Base-by-base conservation (phyloP, 2,797 vertebrate species). In the Staurois parvus region DNA sequence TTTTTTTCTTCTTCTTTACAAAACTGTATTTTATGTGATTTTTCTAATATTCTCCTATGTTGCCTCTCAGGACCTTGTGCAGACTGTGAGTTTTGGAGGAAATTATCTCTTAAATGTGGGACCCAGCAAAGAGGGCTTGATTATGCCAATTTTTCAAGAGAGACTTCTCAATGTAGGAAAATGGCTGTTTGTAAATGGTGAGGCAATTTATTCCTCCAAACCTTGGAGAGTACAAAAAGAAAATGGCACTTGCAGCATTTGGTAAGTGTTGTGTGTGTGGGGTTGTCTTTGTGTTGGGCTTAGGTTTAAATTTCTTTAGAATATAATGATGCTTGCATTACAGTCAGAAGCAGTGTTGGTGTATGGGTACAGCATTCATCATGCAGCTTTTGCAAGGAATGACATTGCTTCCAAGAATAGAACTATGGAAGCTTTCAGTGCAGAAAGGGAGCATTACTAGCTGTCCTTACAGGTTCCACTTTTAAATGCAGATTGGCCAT, bases 31-130 rank as follows among this genome's bases (percentile, higher is more conserved):
- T 77, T 68, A 29, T 19, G 10, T 68, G 45, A 17, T 9, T 10
- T 45, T 40, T 68, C 17, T 66, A 19, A 64, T 24, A 66, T n/a
- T 21, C 56, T 26, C 2, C 56, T 56, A n/a, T 72, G 37, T 19
- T 72, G 9, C 68, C 48, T 0, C 91, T 17, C 59, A 99, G 98
- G 97, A 98, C 90, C 90, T 99, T 85, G 95, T 97, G 81, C 89
- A 89, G 79, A 96, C 96, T 0, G 96, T 99, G 75, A 95, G 96
- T 73, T 85, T 96, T 32, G 98, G 98, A 83, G 98, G 98, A 62
- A 99, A 99, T 93, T 99, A 98, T 88, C 96, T 99, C 56, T 95
- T 99, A 84, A 99, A 99, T 24, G 91, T 99, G 56, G 98, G 98
- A 1, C 97, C 98, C 67, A 97, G 96, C 3, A 91, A 97, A 24